Evolutionary conservation across 92 coral and sea anemone species (phyloP).

Genomic region (Phenganax marumi): DNA sequence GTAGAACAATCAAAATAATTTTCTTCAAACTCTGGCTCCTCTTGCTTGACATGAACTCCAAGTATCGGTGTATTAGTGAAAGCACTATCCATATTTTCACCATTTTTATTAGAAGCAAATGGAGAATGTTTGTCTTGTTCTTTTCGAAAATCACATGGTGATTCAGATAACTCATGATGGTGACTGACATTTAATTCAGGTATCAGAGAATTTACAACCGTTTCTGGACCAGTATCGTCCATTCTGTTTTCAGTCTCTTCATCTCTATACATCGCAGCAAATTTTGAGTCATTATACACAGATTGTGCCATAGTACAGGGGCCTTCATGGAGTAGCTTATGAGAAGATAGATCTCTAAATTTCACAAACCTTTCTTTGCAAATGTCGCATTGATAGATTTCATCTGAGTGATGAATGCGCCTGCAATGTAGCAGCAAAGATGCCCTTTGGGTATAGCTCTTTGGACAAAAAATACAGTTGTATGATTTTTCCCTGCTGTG

Average conservation of each 20-base stretch:
- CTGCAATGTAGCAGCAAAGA: slow-evolving; percentile 7
- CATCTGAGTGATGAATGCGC: slow-evolving; percentile 5
- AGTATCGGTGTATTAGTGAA: background rate
- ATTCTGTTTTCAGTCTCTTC: background rate
- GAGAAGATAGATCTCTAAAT: background rate
- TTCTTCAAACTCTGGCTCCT: background rate
- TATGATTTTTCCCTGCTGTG: slow-evolving; percentile 3
- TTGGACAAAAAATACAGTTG: background rate
- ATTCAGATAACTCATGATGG: background rate
- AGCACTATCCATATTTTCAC: background rate
- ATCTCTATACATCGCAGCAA: background rate
- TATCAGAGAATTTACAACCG: background rate
- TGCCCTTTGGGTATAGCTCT: background rate
- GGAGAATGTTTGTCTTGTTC: background rate
- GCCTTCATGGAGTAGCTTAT: background rate
- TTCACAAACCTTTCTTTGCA: slow-evolving; percentile 7
- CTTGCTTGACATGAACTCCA: too few relatives aligned
- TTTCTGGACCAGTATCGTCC: background rate
- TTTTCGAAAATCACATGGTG: background rate
- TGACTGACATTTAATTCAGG: background rate
- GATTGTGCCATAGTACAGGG: background rate
- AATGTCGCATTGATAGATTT: slow-evolving; percentile 3
- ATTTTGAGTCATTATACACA: background rate
- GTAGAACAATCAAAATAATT: background rate
- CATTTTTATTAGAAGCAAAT: background rate